Evolutionary conservation across 2,113 vertebrate species (phyloP).

Genomic region (Promerops cafer): DNA sequence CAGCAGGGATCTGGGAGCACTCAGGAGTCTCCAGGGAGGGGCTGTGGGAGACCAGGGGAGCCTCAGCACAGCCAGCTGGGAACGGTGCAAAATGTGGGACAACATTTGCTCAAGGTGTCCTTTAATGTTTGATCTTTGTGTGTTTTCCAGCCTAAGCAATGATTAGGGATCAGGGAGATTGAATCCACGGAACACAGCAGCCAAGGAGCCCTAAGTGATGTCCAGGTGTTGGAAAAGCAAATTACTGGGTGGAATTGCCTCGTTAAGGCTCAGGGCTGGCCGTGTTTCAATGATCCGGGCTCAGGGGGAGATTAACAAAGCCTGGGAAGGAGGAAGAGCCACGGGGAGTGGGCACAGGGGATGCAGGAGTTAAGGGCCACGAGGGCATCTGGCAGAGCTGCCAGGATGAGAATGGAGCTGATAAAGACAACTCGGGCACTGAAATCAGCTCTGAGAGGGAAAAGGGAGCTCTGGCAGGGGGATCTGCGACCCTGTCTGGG

Average conservation of each 20-base stretch:
- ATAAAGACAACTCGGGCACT: not conserved
- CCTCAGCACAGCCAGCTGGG: not conserved
- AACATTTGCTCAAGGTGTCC: too few relatives aligned
- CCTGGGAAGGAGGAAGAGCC: not conserved
- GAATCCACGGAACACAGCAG: rapidly evolving
- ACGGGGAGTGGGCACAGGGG: not conserved
- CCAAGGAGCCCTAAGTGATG: not conserved
- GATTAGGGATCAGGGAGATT: too few relatives aligned
- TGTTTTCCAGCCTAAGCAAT: not conserved
- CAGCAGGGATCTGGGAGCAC: too few relatives aligned
- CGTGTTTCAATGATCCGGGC: rapidly evolving
- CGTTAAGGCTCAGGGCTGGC: not conserved
- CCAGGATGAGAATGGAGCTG: not conserved
- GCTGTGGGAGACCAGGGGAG: not conserved
- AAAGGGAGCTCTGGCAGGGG: not conserved
- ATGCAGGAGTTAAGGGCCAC: not conserved
- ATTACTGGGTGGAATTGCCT: not conserved
- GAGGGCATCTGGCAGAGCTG: not conserved
- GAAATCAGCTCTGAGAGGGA: not conserved
- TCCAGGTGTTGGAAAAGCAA: not conserved
- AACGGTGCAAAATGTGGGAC: not conserved
- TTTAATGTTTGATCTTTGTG: not conserved
- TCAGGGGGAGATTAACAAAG: not conserved
- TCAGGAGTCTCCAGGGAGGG: not conserved
- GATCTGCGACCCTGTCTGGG: not conserved